A percentile compares a stretch with the other conserved stretches of the same genome.
Conservation (phyloP, 2,113 vertebrate species). For the Marmota flaviventris region DNA sequence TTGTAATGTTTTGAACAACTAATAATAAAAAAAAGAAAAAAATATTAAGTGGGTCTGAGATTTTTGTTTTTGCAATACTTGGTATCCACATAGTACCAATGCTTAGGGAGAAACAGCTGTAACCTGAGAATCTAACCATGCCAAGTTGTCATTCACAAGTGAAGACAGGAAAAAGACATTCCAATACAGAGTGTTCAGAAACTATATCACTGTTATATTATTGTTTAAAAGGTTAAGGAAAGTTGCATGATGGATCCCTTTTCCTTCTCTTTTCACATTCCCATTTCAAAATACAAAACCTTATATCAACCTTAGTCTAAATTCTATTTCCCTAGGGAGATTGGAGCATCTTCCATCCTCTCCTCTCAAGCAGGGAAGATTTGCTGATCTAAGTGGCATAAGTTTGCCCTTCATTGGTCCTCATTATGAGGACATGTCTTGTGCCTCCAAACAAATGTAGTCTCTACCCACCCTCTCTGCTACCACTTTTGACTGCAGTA, state of each 20-base stretch:
- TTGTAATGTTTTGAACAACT: too few relatives aligned
- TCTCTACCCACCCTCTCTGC: not conserved
- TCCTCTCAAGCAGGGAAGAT: not conserved
- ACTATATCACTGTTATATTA: not conserved
- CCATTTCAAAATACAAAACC: not conserved
- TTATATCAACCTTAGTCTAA: not conserved
- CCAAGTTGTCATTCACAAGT: not conserved
- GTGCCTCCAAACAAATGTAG: not conserved
- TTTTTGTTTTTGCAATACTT: not conserved
- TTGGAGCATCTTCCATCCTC: not conserved
- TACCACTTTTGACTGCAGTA: not conserved
- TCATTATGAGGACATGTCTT: not conserved
- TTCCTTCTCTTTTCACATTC: not conserved
- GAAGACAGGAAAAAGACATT: not conserved
- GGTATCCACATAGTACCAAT: not conserved
- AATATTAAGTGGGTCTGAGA: not conserved
- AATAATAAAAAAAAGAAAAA: too few relatives aligned
- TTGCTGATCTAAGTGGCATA: not conserved
- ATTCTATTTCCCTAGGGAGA: not conserved
- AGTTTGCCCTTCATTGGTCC: not conserved
- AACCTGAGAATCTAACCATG: not conserved
- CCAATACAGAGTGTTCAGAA: not conserved
- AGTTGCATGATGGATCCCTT: not conserved
- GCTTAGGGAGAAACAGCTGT: not conserved
- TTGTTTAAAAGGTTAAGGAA: not conserved